A percentile compares a stretch with the other conserved stretches of the same genome.
phyloP scores from a whole-genome alignment of 2,113 vertebrate species.

The Cyanoderma ruficeps region DNA sequence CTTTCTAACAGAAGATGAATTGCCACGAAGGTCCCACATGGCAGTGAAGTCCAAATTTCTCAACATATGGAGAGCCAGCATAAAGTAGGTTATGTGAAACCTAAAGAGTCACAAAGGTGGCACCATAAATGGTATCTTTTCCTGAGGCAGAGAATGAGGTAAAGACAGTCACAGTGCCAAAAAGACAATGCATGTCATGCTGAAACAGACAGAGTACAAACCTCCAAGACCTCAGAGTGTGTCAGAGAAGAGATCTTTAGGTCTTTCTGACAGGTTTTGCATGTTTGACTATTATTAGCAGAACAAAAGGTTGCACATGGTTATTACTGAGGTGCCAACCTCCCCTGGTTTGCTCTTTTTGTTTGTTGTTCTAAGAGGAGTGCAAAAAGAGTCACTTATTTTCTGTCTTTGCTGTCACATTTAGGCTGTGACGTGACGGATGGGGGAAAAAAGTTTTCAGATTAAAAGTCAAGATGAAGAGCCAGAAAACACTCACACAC shows the following conservation, averaged over 20 bases:
- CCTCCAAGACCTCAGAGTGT: conserved; percentile 15
- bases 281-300: conserved; percentile 53
- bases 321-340: conserved; percentile 37
- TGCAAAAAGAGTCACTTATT: background rate
- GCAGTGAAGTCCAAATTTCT: conserved; percentile 49
- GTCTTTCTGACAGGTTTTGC: conserved; percentile 63
- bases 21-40: background rate
- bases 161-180: conserved; percentile 48
- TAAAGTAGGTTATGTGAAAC: conserved; percentile 62
- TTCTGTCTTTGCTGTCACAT: background rate
- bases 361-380: background rate
- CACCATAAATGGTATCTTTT: conserved; percentile 55
- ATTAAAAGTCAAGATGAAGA: conserved; percentile 10
- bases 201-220: conserved; percentile 64
- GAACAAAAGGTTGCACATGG: background rate
- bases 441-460: background rate
- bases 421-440: background rate
- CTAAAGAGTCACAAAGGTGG: conserved; percentile 44
- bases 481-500: background rate
- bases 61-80: background rate
- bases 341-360: conserved; percentile 1
- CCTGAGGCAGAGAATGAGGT: conserved; percentile 48
- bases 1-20: background rate
- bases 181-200: conserved; percentile 53
- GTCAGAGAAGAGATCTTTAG: conserved; percentile 49